Conservation (phyloP, 1,140 invertebrate species). For the Solenopsis fugax region DNA sequence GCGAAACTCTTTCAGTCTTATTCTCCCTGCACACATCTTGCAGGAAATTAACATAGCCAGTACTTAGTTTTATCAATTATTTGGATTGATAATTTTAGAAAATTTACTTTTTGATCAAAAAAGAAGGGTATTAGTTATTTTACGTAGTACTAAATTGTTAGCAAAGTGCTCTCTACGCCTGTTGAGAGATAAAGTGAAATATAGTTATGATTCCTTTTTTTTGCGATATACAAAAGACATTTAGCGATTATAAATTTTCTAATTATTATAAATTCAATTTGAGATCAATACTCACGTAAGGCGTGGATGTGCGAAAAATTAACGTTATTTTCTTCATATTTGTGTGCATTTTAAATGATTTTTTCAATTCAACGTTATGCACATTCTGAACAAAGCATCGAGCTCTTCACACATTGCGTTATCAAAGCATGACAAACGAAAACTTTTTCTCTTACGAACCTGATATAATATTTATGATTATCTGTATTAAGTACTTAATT, state of each 20-base stretch:
- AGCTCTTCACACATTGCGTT: not conserved
- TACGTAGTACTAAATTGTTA: not conserved
- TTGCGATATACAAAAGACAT: not conserved
- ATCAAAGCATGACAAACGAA: not conserved
- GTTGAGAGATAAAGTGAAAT: not conserved
- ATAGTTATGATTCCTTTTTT: not conserved
- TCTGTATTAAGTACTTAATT: constrained; percentile 10
- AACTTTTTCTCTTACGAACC: not conserved
- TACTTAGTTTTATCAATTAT: constrained; percentile 10
- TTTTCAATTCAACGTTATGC: too few species aligned
- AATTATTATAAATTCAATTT: constrained; percentile 1
- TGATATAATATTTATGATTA: constrained; percentile 9
- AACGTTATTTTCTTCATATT: not conserved
- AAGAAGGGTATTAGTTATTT: not conserved
- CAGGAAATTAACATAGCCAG: constrained; percentile 55
- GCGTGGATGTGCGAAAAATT: not conserved
- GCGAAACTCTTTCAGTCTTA: constrained; percentile 88
- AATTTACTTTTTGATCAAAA: not conserved
- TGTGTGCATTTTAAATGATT: not conserved
- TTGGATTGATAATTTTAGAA: not conserved
- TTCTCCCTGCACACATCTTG: constrained; percentile 76
- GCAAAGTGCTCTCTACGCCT: not conserved
- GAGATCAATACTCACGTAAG: not conserved
- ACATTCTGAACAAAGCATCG: not conserved
- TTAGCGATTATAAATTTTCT: not conserved